These are phyloP conservation scores for Koerneria pararmatus DNA, from an alignment of 2,888 invertebrate genomes.

Conservation along the genomic window DNA sequence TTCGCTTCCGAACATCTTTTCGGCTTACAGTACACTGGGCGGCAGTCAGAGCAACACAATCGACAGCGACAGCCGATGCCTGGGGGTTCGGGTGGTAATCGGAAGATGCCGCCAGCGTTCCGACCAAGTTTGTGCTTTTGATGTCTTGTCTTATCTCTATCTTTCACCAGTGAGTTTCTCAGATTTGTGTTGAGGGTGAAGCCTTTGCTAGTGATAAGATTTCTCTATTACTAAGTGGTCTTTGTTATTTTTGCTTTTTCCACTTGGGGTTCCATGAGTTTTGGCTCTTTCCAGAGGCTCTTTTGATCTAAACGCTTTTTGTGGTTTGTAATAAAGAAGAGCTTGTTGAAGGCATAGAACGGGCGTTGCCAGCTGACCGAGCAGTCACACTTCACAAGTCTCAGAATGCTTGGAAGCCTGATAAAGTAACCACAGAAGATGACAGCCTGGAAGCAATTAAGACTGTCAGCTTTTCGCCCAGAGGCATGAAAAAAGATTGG, in stretches of 20 bases:
- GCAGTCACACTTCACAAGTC: slow-evolving; percentile 29
- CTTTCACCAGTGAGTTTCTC: neutral
- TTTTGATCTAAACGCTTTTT: too few species aligned
- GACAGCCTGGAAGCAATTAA: slow-evolving; percentile 12
- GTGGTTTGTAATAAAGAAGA: too few species aligned
- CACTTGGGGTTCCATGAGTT: too few species aligned
- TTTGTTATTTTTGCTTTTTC: too few species aligned
- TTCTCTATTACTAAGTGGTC: too few species aligned
- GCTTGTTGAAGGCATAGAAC: slow-evolving; percentile 21
- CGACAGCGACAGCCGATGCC: neutral
- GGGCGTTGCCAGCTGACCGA: slow-evolving; percentile 8
- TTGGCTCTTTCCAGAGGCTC: too few species aligned
- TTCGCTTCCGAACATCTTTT: neutral
- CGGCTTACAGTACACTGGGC: slow-evolving; percentile 11
- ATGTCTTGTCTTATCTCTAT: neutral
- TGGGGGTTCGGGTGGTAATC: slow-evolving; percentile 6
- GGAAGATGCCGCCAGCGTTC: slow-evolving; percentile 14
- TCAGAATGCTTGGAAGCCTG: slow-evolving; percentile 47
- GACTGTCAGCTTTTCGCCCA: slow-evolving; percentile 17
- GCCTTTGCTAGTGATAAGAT: neutral
- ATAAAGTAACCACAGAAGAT: slow-evolving; percentile 25
- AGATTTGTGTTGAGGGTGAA: neutral
- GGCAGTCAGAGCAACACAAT: slow-evolving; percentile 14
- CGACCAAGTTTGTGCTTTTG: slow-evolving; percentile 16
- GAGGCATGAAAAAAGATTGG: too few species aligned